A percentile compares a stretch with the other conserved stretches of the same genome.
Conservation (phyloP, 2,888 invertebrate species). For the Branchellion lobata region DNA sequence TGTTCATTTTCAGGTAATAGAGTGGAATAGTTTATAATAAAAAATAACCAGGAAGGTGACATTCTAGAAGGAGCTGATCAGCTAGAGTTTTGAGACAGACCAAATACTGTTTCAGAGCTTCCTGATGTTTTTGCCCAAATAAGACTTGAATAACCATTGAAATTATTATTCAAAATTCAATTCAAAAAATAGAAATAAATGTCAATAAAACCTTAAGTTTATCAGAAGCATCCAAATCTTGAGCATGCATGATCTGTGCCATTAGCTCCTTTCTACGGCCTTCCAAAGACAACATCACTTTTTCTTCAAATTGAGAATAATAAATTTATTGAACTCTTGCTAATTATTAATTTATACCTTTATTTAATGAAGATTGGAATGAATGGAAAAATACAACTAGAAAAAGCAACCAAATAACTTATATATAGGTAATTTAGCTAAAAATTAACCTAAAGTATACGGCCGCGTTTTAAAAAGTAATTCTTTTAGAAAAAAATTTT, state of each 20-base stretch:
- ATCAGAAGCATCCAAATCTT: conserved; percentile 15
- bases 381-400: no score
- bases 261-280: background rate
- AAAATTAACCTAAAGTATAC: no score
- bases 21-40: background rate
- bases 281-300: background rate
- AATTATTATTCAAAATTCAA: background rate
- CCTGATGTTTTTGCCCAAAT: background rate
- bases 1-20: background rate
- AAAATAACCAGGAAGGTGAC: background rate
- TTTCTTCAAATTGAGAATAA: no score
- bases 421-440: no score
- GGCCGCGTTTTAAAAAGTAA: no score
- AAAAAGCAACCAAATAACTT: no score
- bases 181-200: no score
- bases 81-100: background rate
- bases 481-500: no score
- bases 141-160: background rate
- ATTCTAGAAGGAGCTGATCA: background rate
- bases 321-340: no score
- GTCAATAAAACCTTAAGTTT: background rate
- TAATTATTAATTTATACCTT: no score
- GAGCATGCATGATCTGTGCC: background rate
- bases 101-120: background rate
- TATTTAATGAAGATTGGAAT: no score